Evolutionary conservation across 2,113 vertebrate genomes (phyloP), one percentile per base, ranked within the genome.

Genomic region (Buteo buteo): DNA sequence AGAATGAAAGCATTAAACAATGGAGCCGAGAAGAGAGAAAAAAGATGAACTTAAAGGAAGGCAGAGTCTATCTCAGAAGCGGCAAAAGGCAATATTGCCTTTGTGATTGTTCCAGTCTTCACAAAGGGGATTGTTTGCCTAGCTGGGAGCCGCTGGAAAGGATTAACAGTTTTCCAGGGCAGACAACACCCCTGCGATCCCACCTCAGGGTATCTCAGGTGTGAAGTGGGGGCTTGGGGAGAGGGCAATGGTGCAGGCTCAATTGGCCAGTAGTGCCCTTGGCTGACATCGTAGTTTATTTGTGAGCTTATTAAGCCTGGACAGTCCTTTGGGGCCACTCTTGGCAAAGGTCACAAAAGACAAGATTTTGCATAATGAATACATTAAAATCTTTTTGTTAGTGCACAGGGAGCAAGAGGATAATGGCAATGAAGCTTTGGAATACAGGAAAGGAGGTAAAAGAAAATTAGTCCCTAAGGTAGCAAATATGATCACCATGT

Each of bases 361-460:
- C 96, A 96, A 97, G 96, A 97, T 97, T 97, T 94, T 97, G 96
- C 96, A 97, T 97, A 98, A 98, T 97, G 95, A 97, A 97, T 95
- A 94, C 92, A 96, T 97, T 96, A 95, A 92, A 97, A 95, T 96
- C 94, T 94, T 96, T 98, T 97, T 97, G 96, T 95, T 98, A 96
- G 97, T 95, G 93, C 95, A 90, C 77, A 64, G 96, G 95, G 96
- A 97, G 94, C 91, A 96, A 96, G 84, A 96, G 89, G 95, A 94
- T 96, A 97, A 97, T 96, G 85, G 79, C 93, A 96, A 94, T 86
- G 89, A 94, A 95, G 91, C 91, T 95, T 94, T 90, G 87, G 91
- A 96, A 91, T 93, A 93, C 91, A 97, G 94, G 91, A 94, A 96
- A 94, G 87, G 80, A 97, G 73, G 84, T 93, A 96, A 96, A 96